Percentiles rank a stretch among this genome's conserved stretches.
Evolutionary conservation across 1,140 invertebrate species (phyloP).

Genomic region (Adelges cooleyi): DNA sequence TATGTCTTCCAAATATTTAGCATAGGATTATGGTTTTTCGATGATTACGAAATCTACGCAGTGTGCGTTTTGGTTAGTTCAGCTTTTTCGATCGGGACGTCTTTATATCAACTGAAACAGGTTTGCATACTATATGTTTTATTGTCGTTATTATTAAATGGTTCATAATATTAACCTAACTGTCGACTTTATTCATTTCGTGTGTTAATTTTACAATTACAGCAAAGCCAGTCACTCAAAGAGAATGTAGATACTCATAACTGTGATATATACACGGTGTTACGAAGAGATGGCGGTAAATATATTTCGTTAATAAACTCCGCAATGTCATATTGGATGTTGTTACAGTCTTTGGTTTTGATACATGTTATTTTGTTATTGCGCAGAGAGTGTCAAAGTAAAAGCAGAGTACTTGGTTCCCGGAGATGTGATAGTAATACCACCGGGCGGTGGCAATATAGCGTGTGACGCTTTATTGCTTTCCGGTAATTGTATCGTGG

Average conservation of each 20-base stretch:
- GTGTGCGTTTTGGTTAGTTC: conserved; percentile 54
- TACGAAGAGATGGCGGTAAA: conserved; percentile 29
- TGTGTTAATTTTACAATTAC: conserved; percentile 35
- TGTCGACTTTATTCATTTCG: background rate
- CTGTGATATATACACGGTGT: conserved; percentile 28
- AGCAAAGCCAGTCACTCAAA: conserved; percentile 31
- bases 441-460: conserved; percentile 71
- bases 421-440: conserved; percentile 76
- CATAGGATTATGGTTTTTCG: conserved; percentile 61
- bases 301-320: conserved; percentile 33
- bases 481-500: conserved; percentile 80
- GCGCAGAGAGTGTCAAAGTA: conserved; percentile 37
- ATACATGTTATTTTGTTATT: conserved; percentile 38
- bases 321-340: background rate
- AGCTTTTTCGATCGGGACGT: conserved; percentile 46
- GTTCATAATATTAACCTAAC: too few relatives aligned
- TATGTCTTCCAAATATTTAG: conserved; percentile 86
- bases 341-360: conserved; percentile 53
- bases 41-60: conserved; percentile 71
- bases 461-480: conserved; percentile 88
- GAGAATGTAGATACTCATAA: conserved; percentile 28
- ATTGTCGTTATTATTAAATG: conserved; percentile 31
- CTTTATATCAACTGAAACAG: conserved; percentile 47
- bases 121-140: conserved; percentile 49
- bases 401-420: conserved; percentile 65